Base-by-base conservation (phyloP, 2,113 vertebrate genomes). In the Mirounga angustirostris region DNA sequence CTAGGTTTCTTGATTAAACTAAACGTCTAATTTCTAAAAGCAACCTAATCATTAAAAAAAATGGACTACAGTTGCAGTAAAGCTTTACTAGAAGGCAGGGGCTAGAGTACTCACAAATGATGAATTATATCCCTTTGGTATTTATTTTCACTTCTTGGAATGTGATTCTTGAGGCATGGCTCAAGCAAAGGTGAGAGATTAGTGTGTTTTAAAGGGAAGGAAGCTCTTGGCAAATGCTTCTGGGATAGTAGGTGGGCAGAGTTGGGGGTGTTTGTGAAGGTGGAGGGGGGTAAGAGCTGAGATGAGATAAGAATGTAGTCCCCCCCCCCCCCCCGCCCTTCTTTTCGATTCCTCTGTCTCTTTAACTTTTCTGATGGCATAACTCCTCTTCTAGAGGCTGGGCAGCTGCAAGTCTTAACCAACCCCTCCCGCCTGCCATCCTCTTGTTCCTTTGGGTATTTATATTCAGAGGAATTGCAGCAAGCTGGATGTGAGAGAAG, bases 1-100 rank as follows among this genome's bases (percentile, higher is more conserved):
- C 83, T 94, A 91, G 69, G 54, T 95, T 96, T 92, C 94, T 95
- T 73, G 36, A 30, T 93, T 73, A 85, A 96, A 85, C 4, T 1
- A 67, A 96, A 98, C 79, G 74, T 94, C 13, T 95, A 40, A 86
- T 97, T 93, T 94, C 94, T 94, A 63, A 89, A 95, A 93, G 92
- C 86, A 96, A 89, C 40, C 40, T 61, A 87, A 58, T 93, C 65
- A 9, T 87, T 94, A 61, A 71, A 65, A 63, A 84, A 96, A 94
- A 83, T 3, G 61, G 36, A 58, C 28, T 94, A 36, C 43, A n/a
- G 24, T 79, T 96, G 22, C 30, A 50, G 69, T 56, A 91, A 54
- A 79, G 54, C 67, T 80, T 96, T 82, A 15, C 7, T 83, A 56
- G 71, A 89, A 80, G 78, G 82, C 74, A 63, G 74, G 50, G 63